Evolutionary conservation across 2,888 invertebrate species (phyloP), one percentile per base, ranked within the genome.

Genomic region (Xiphydria camelus): DNA sequence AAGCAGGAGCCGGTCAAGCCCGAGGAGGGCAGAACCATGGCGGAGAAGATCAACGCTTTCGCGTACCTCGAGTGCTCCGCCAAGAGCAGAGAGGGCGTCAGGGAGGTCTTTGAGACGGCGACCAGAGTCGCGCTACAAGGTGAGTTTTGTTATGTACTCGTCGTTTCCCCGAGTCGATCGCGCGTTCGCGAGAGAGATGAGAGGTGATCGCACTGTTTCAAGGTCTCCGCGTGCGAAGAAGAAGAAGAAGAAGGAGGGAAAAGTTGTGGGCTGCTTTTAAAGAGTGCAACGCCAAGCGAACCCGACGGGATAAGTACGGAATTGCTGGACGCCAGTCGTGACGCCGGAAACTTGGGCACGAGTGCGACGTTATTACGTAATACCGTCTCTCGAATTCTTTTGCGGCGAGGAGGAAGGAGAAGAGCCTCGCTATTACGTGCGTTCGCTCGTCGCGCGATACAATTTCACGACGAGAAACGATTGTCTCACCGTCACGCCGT

Each of bases 11-110:
- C 97, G 43, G 97, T 99, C 34, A 93, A 92, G 78, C 90, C 93
- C 41, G 97, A 98, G 74, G 96, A 98, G 76, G 98, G 97, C 49
- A 86, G 94, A 64, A 89, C 92, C 52, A 97, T 98, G 94, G 96
- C 97, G 43, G 95, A 97, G 74, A 96, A 97, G 82, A 97, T 98
- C 61, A 95, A 94, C 78, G 97, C 98, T 54, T 97, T 94, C 76
- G 94, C 94, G 57, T 99, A 98, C 81, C 85, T 98, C 71, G 98
- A 99, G 81, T 99, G 98, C 80, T 98, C 97, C 40, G 98, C 98
- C 71, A 99, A 98, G 79, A 97, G 95, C 79, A 98, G 98, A 86
- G 97, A 99, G 77, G 98, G 97, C 68, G 96, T 99, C 49, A 86
- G 96, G 66, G 97, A 98, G 82, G 98, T 99, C 62, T 99, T 99